Conservation (phyloP, 2,797 vertebrate species). For the Limosa lapponica region DNA sequence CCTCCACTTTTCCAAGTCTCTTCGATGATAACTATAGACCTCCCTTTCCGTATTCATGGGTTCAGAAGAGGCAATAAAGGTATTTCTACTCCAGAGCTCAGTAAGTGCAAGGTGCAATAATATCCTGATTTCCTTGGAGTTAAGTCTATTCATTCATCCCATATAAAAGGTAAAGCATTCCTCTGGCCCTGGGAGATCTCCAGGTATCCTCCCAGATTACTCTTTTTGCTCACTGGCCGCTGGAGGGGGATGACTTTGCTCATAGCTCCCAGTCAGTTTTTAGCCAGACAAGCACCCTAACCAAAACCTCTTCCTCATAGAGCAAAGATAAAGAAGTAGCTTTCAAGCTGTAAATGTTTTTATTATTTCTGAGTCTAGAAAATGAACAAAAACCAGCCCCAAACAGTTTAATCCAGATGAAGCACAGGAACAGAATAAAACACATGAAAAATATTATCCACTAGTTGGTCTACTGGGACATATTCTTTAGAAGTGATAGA, state of each 20-base stretch:
- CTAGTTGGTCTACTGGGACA: neutral
- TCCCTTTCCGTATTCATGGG: neutral
- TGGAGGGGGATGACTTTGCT: neutral
- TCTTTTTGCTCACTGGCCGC: neutral
- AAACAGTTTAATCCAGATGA: neutral
- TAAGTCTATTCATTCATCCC: neutral
- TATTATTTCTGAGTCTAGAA: neutral
- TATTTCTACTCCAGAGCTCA: neutral
- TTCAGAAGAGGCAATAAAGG: neutral
- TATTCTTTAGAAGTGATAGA: neutral
- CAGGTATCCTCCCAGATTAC: neutral
- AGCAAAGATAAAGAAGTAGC: neutral
- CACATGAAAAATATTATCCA: neutral
- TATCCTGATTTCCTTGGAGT: neutral
- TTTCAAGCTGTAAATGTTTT: neutral
- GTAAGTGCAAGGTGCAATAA: fast-evolving
- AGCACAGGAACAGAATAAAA: neutral
- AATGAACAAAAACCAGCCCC: neutral
- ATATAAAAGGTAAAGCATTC: neutral
- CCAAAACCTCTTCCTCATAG: neutral
- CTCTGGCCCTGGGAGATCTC: neutral
- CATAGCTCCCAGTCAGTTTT: neutral
- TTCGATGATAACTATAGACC: neutral
- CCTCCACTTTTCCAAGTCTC: neutral
- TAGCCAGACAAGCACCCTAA: neutral